These are phyloP conservation scores for Rousettus madagascariensis DNA, from an alignment of 2,797 vertebrate genomes.

Conservation along the genomic window DNA sequence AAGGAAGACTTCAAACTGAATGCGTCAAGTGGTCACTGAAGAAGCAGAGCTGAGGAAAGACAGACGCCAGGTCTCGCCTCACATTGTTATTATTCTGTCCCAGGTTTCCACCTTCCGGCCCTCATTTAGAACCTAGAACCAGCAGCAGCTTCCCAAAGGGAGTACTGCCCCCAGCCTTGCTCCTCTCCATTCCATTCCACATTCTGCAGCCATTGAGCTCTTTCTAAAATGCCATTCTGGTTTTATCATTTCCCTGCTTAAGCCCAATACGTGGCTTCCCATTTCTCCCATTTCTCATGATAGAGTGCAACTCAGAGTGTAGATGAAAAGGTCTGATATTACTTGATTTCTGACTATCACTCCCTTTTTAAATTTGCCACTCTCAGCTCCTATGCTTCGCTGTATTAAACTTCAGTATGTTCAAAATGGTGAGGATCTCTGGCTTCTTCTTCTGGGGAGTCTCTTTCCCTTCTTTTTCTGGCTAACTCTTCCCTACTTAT, in stretches of 20 bases:
- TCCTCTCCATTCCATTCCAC: neutral
- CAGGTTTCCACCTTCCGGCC: too few species aligned
- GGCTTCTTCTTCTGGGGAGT: neutral
- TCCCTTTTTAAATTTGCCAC: neutral
- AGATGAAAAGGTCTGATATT: neutral
- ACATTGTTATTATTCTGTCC: neutral
- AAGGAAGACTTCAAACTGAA: neutral
- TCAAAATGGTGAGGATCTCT: neutral
- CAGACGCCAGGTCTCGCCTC: neutral
- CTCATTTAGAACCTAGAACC: neutral
- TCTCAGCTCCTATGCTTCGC: neutral
- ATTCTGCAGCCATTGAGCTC: neutral
- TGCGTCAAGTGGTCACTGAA: neutral
- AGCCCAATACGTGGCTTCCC: neutral
- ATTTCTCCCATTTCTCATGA: neutral
- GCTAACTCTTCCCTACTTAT: neutral
- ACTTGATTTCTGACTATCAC: neutral
- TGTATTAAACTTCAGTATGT: neutral
- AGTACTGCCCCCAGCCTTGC: neutral
- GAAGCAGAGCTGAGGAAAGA: neutral
- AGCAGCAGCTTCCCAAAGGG: neutral
- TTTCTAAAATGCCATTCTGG: neutral
- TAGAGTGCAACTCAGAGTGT: neutral
- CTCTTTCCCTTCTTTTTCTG: neutral
- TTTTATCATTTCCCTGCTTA: neutral